Percentiles rank a stretch among this genome's conserved stretches.
These are phyloP conservation scores for Ornithorhynchus anatinus DNA, from an alignment of 2,113 vertebrate genomes.

Conservation along the genomic window DNA sequence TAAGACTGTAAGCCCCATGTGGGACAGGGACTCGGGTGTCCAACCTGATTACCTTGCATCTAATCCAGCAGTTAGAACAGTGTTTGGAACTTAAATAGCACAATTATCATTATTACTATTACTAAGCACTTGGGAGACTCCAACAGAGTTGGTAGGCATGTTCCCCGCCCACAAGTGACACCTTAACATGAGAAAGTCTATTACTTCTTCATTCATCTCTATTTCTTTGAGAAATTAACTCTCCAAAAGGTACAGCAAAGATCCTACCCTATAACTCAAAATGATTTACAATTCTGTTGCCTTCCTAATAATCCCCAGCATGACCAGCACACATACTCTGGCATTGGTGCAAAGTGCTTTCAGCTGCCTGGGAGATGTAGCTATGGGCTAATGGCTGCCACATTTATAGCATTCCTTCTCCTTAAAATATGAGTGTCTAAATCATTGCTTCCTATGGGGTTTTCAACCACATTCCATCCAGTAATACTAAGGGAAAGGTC, in stretches of 20 bases:
- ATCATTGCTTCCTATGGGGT: background rate
- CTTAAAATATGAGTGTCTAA: background rate
- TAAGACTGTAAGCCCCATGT: no score
- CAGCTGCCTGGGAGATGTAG: background rate
- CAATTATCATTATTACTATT: no score
- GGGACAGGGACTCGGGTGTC: no score
- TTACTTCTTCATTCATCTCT: no score
- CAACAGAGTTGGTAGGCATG: no score
- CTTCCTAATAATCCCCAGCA: background rate
- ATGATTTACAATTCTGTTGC: background rate
- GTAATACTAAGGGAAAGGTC: background rate
- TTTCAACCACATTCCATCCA: background rate
- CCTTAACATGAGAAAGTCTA: no score
- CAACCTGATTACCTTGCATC: no score
- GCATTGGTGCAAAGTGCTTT: background rate
- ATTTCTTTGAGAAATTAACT: no score
- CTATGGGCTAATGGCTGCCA: background rate
- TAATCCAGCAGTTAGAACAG: no score
- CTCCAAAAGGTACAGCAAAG: rapidly evolving
- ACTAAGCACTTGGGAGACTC: no score
- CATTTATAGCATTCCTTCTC: background rate
- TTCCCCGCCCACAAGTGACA: no score
- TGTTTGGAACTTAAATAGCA: no score
- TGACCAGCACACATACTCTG: background rate
- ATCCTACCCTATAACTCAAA: rapidly evolving